A percentile compares a stretch with the other conserved stretches of the same genome.
phyloP scores from a whole-genome alignment of 2,113 vertebrate species.

The Urocolius indicus region DNA sequence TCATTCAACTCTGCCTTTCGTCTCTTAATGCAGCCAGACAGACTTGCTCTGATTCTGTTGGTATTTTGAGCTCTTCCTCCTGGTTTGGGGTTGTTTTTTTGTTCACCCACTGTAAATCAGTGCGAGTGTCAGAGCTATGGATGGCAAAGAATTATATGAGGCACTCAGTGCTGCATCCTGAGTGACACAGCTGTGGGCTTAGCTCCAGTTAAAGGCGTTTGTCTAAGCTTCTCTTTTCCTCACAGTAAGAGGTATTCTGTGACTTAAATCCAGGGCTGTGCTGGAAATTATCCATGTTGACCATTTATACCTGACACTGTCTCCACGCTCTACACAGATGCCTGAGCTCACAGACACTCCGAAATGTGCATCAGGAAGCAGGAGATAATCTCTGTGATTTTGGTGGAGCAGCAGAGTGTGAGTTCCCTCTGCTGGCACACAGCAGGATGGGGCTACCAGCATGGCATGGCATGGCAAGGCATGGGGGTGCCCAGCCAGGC shows the following conservation, averaged over 20 bases:
- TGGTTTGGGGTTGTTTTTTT: background rate
- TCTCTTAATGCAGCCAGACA: background rate
- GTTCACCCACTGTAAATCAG: background rate
- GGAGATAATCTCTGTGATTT: background rate
- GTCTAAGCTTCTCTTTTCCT: background rate
- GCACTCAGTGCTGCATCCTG: background rate
- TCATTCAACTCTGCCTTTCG: background rate
- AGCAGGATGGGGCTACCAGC: background rate
- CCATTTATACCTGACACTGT: background rate
- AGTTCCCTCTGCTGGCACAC: conserved; percentile 57
- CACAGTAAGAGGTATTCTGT: background rate
- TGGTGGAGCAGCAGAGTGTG: background rate
- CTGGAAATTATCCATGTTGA: background rate
- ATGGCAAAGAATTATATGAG: background rate
- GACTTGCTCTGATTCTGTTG: background rate
- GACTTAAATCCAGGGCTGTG: background rate
- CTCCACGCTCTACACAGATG: background rate
- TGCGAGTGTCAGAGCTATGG: background rate
- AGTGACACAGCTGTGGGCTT: background rate
- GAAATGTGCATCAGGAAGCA: background rate
- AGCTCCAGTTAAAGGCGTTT: background rate
- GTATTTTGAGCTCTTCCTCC: background rate
- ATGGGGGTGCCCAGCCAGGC: background rate
- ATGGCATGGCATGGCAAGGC: background rate
- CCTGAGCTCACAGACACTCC: background rate